These are phyloP conservation scores for Rhizomys pruinosus DNA, from an alignment of 2,113 vertebrate species.

Conservation along the genomic window DNA sequence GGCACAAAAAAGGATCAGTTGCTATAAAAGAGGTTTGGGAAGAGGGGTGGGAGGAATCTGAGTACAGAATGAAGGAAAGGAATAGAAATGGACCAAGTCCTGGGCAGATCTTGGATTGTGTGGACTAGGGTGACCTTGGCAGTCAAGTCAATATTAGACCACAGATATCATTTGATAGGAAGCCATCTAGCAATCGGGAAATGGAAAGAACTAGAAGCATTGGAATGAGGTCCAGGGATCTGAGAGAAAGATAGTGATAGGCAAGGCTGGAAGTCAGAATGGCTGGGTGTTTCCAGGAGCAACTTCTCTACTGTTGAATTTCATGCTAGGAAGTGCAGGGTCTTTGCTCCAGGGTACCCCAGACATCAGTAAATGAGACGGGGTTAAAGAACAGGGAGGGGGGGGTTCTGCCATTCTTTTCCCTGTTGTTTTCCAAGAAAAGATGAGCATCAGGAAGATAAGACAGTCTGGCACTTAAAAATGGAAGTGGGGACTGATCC, in stretches of 20 bases:
- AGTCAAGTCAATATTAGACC: neutral
- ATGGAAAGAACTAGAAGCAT: neutral
- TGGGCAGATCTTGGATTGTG: neutral
- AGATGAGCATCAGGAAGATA: neutral
- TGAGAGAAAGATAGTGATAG: neutral
- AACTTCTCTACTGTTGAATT: neutral
- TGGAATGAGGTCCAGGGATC: neutral
- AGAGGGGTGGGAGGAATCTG: neutral
- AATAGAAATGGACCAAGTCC: neutral
- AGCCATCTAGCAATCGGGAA: neutral
- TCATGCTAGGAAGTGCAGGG: neutral
- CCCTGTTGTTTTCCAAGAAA: constrained; percentile 53
- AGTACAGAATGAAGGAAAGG: neutral
- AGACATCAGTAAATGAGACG: neutral
- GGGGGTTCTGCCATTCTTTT: neutral
- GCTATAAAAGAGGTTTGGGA: neutral
- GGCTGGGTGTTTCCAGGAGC: neutral
- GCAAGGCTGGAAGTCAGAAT: neutral
- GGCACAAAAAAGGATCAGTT: neutral
- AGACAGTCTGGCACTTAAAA: neutral
- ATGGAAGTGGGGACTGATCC: neutral
- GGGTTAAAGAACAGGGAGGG: neutral
- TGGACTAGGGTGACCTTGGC: neutral
- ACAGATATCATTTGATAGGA: neutral
- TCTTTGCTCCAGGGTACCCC: neutral